Evolutionary conservation across 2,888 invertebrate genomes (phyloP), one percentile per base, ranked within the genome.

Genomic region (Chelonus formosanus): DNA sequence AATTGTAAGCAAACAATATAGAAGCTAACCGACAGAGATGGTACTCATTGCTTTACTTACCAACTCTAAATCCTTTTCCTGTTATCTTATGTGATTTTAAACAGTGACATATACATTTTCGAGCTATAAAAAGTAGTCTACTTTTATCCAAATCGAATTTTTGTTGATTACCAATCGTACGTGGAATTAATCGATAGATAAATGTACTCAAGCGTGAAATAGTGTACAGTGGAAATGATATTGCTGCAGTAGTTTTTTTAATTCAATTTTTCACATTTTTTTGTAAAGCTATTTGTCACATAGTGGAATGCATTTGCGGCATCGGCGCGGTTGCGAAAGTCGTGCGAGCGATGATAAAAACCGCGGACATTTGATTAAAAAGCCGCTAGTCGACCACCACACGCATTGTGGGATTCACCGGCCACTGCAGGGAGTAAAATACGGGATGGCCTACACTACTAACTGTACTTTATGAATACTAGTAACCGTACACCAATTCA

Each of bases 1-100:
- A 68, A 67, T 67, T 70, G 68, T 63, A 63, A 68, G 67, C 70
- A 70, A 71, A 70, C 70, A 68, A 63, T 56, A 56, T 71, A 70
- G 71, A 70, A 70, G 68, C 68, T 67, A 70, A 67, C 68, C 67
- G 67, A 67, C 68, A 63, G 68, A 45, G 45, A 66, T 64, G 50
- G 66, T 62, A 48, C 53, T 66, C 59, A 35, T 68, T 65, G 35
- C 61, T 67, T 65, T 57, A 34, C 63, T 50, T 63, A 34, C 6
- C 36, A 50, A 8, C 3, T 34, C 48, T 31, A 47, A 43, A 55
- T 58, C 45, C 52, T 62, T 40, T 20, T 44, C 4, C 31, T 50
- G 3, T 8, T 10, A 35, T 58, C 62, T 60, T 50, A n/a, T 43
- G 6, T 40, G 5, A 50, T 36, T 4, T 40, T 43, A 31, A 10